Evolutionary conservation across 2,888 invertebrate genomes (phyloP).

Genomic region (Magallana nippona): DNA sequence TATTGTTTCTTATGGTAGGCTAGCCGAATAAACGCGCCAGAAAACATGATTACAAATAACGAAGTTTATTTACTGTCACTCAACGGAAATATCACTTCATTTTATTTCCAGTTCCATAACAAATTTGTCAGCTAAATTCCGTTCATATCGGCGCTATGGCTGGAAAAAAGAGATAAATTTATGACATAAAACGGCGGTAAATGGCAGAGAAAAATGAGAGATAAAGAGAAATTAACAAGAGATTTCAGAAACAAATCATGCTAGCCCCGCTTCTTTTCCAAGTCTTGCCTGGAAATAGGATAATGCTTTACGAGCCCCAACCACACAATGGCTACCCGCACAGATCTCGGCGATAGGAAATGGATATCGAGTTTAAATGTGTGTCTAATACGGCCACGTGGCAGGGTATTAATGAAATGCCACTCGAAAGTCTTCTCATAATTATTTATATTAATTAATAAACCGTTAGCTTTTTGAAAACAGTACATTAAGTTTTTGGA

Average conservation of each 20-base stretch:
- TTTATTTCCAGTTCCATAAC: slow-evolving; percentile 27
- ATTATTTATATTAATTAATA: slow-evolving; percentile 35
- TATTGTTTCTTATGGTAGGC: too few species aligned
- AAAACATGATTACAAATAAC: background rate
- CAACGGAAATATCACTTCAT: slow-evolving; percentile 31
- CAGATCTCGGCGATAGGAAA: slow-evolving; percentile 22
- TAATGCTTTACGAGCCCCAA: slow-evolving; percentile 12
- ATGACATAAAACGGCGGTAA: background rate
- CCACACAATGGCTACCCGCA: slow-evolving; percentile 30
- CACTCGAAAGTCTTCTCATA: slow-evolving; percentile 26
- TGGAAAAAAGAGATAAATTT: slow-evolving; percentile 6
- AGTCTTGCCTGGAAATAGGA: slow-evolving; percentile 7
- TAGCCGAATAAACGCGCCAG: background rate
- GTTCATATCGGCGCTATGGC: background rate
- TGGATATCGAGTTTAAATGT: slow-evolving; percentile 27
- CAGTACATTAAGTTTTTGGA: slow-evolving; percentile 12
- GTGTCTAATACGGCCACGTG: slow-evolving; percentile 12
- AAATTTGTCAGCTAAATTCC: slow-evolving; percentile 26
- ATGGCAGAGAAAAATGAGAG: background rate
- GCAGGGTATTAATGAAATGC: slow-evolving; percentile 29
- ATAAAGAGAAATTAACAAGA: slow-evolving; percentile 18
- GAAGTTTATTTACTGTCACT: slow-evolving; percentile 23
- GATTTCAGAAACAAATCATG: slow-evolving; percentile 19
- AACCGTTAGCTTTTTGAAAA: slow-evolving; percentile 28
- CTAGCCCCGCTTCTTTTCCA: background rate